Percentiles rank a stretch among this genome's conserved stretches.
Evolutionary conservation across 2,888 invertebrate genomes (phyloP).

Genomic region (Choreutis nemorana): DNA sequence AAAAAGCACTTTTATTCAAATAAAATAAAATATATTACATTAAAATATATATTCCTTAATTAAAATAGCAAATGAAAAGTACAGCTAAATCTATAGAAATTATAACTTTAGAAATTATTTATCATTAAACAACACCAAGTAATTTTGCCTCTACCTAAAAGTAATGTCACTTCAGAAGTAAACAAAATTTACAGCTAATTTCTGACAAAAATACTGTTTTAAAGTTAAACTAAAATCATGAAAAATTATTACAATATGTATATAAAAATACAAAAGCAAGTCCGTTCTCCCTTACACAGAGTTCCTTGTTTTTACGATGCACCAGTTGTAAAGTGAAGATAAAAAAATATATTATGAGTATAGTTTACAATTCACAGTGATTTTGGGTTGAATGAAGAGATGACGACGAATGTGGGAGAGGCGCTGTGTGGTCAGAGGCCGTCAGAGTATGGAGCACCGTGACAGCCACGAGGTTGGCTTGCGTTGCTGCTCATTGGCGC

Average conservation of each 20-base stretch:
- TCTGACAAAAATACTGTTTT: slow-evolving; percentile 48
- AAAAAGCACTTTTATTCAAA: slow-evolving; percentile 66
- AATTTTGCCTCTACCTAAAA: slow-evolving; percentile 40
- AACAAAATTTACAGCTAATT: slow-evolving; percentile 43
- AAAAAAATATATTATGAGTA: slow-evolving; percentile 55
- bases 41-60: slow-evolving; percentile 61
- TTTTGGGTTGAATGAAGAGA: too few species aligned
- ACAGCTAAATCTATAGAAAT: slow-evolving; percentile 60
- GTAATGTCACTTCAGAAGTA: slow-evolving; percentile 35
- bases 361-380: slow-evolving; percentile 8
- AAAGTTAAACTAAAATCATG: slow-evolving; percentile 22
- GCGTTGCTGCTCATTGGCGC: slow-evolving; percentile 78
- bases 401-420: too few species aligned
- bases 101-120: slow-evolving; percentile 54
- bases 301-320: too few species aligned
- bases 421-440: slow-evolving; percentile 28
- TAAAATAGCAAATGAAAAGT: slow-evolving; percentile 60
- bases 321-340: slow-evolving; percentile 40
- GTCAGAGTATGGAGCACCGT: slow-evolving; percentile 90
- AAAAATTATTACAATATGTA: slow-evolving; percentile 25
- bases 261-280: slow-evolving; percentile 66
- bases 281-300: slow-evolving; percentile 38
- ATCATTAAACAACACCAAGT: slow-evolving; percentile 42
- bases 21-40: slow-evolving; percentile 65
- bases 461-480: slow-evolving; percentile 88